Percentiles rank a stretch among this genome's conserved stretches.
phyloP scores from a whole-genome alignment of 2,797 vertebrate genomes.

The Pseudopleuronectes americanus region DNA sequence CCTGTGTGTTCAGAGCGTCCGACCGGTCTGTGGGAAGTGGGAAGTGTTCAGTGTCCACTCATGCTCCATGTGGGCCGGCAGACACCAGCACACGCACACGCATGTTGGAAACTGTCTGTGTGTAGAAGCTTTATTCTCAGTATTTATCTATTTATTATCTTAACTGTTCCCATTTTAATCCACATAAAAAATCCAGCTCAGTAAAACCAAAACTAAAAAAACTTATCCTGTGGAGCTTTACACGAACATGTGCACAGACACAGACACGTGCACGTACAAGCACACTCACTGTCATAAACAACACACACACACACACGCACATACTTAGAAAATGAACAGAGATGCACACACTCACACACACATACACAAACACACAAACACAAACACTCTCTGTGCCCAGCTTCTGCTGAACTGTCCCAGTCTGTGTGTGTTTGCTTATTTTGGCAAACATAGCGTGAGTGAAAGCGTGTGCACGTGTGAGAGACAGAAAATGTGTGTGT shows the following conservation, averaged over 20 bases:
- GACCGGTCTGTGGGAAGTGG: too few species aligned
- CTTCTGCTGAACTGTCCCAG: conserved; percentile 21
- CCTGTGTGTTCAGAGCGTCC: too few species aligned
- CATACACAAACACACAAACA: not conserved
- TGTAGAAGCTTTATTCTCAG: too few species aligned
- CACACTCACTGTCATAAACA: not conserved
- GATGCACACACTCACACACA: not conserved
- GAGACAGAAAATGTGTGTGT: conserved; percentile 3
- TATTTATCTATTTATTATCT: not conserved
- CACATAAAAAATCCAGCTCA: not conserved
- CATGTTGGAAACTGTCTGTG: not conserved
- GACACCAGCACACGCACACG: not conserved
- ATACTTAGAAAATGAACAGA: not conserved
- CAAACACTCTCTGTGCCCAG: not conserved
- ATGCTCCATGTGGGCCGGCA: too few species aligned
- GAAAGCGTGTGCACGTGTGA: conserved; percentile 8
- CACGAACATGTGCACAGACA: not conserved
- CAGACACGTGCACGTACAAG: not conserved
- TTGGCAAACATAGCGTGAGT: conserved; percentile 22
- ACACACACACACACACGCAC: conserved; percentile 2
- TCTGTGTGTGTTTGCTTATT: conserved; percentile 42
- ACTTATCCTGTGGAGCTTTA: not conserved
- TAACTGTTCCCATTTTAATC: not conserved
- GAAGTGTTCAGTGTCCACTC: too few species aligned
- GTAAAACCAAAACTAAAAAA: not conserved